These are phyloP conservation scores for Drosophila mercatorum DNA, from an alignment of 2,888 invertebrate genomes.

Conservation along the genomic window DNA sequence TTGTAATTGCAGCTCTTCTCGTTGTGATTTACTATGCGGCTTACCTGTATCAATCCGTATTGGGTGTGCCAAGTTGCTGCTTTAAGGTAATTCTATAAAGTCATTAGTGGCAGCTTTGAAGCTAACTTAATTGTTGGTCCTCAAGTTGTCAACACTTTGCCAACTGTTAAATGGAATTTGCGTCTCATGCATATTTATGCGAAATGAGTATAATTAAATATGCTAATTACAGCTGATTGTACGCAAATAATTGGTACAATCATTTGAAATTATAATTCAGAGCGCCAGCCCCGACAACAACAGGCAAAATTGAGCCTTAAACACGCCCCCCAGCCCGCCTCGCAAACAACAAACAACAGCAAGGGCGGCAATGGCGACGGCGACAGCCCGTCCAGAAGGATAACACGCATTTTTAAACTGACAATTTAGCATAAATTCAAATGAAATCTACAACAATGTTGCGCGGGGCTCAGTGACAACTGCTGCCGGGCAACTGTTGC, in stretches of 20 bases:
- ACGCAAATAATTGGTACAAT: conserved; percentile 73
- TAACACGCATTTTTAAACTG: conserved; percentile 74
- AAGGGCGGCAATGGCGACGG: conserved; percentile 12
- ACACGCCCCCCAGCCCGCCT: conserved; percentile 15
- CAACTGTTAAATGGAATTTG: conserved; percentile 65
- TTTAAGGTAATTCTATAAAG: conserved; percentile 13
- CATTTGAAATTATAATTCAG: conserved; percentile 77
- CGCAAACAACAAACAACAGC: conserved; percentile 18
- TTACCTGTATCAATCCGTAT: conserved; percentile 41
- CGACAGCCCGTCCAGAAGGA: conserved; percentile 58
- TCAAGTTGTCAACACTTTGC: conserved; percentile 63
- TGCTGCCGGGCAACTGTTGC: conserved; percentile 65
- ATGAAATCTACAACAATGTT: conserved; percentile 62
- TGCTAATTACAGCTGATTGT: conserved; percentile 79
- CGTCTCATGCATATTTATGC: conserved; percentile 75
- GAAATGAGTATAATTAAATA: conserved; percentile 72
- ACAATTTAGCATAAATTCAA: conserved; percentile 78
- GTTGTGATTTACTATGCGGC: not conserved
- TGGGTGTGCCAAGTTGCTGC: conserved; percentile 13
- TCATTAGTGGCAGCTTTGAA: conserved; percentile 41
- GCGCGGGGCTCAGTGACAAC: conserved; percentile 24
- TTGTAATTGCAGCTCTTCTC: conserved; percentile 19
- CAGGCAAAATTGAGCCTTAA: conserved; percentile 31
- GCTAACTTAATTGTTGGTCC: conserved; percentile 49
- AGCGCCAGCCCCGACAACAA: conserved; percentile 12